Conservation (phyloP, 2,113 vertebrate genomes). For the Bothrops jararaca region DNA sequence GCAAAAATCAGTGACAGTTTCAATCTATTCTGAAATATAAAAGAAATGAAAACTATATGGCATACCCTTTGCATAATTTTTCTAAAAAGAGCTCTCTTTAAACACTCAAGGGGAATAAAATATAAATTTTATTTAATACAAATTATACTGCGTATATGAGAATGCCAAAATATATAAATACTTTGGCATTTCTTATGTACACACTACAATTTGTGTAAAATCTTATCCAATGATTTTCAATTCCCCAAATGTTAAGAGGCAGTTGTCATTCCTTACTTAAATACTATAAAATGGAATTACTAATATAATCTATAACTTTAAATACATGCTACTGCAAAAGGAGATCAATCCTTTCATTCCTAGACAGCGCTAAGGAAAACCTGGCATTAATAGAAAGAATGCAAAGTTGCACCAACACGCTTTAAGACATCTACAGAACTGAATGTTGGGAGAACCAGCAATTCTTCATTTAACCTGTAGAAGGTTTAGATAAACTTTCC, state of each 20-base stretch:
- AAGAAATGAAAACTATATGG: background rate
- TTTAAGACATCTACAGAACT: conserved; percentile 50
- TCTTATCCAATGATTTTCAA: background rate
- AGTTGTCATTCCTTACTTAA: background rate
- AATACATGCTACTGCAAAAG: conserved; percentile 44
- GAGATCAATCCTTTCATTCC: conserved; percentile 41
- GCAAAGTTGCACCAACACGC: conserved; percentile 25
- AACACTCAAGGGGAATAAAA: background rate
- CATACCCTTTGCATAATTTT: background rate
- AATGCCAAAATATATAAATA: background rate
- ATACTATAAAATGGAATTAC: conserved; percentile 30
- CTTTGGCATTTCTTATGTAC: background rate
- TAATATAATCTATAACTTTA: conserved; percentile 28
- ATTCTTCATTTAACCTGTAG: conserved; percentile 71
- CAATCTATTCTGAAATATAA: background rate
- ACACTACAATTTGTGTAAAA: background rate
- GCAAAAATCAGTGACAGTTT: background rate
- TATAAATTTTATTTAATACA: background rate
- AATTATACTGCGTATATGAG: background rate
- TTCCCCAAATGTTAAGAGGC: background rate
- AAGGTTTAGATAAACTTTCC: conserved; percentile 83
- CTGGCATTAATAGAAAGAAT: conserved; percentile 26
- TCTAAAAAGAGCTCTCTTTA: background rate
- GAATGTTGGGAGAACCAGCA: conserved; percentile 46
- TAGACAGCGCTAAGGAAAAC: conserved; percentile 30